Evolutionary conservation across 2,888 invertebrate species (phyloP).

Genomic region (Drosophila tanythrix): DNA sequence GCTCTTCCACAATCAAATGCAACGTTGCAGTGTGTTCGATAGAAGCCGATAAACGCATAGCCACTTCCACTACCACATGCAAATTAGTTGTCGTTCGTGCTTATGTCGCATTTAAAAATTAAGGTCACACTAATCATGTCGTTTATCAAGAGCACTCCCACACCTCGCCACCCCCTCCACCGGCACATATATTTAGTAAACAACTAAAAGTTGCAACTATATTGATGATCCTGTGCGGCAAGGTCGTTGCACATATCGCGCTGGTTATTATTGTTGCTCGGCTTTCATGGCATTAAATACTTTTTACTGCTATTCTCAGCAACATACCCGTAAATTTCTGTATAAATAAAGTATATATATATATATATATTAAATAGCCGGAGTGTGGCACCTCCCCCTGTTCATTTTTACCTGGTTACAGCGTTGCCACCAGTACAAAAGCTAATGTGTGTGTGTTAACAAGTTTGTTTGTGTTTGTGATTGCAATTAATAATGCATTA

Average conservation of each 20-base stretch:
- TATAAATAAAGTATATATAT: conserved; percentile 3
- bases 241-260: conserved; percentile 43
- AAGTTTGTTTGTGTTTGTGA: not conserved
- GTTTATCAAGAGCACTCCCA: conserved; percentile 30
- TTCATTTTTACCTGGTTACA: conserved; percentile 41
- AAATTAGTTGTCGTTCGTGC: conserved; percentile 56
- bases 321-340: conserved; percentile 3
- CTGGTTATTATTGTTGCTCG: conserved; percentile 3
- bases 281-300: not conserved
- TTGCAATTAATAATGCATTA: conserved; percentile 16
- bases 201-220: conserved; percentile 16
- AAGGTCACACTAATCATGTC: conserved; percentile 59
- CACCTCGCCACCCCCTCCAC: not conserved
- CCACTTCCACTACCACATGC: conserved; percentile 47
- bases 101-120: conserved; percentile 59
- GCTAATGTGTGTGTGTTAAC: not conserved
- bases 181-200: not conserved
- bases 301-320: not conserved
- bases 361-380: conserved; percentile 12
- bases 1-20: conserved; percentile 29
- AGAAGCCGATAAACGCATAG: conserved; percentile 34
- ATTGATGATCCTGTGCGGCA: conserved; percentile 45
- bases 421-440: conserved; percentile 49
- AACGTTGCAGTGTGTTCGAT: conserved; percentile 41
- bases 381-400: conserved; percentile 19